Evolutionary conservation across 2,888 invertebrate genomes (phyloP), one percentile per base, ranked within the genome.

Genomic region (Orthonychiurus folsomi): DNA sequence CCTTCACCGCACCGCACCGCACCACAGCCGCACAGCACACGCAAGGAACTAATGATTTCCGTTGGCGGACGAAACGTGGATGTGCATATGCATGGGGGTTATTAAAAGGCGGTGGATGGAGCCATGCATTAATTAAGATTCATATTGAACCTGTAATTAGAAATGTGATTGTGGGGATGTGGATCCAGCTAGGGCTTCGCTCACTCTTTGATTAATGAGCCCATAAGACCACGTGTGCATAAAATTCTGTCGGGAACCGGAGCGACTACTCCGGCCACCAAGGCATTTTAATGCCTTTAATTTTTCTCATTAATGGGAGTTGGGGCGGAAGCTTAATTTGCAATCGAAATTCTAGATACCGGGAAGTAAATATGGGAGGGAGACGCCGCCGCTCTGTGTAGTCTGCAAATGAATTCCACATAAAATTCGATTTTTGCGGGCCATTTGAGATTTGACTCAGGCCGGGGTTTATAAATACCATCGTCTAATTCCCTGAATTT

Each of bases 71-170:
- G n/a, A n/a, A n/a, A n/a, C n/a, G n/a, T n/a, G n/a, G n/a, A n/a
- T n/a, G n/a, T n/a, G n/a, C n/a, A n/a, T n/a, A n/a, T n/a, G n/a
- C n/a, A n/a, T n/a, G n/a, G n/a, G n/a, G n/a, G n/a, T n/a, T n/a
- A n/a, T n/a, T n/a, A n/a, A n/a, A n/a, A n/a, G n/a, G n/a, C n/a
- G n/a, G n/a, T n/a, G n/a, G n/a, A n/a, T n/a, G n/a, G n/a, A n/a
- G n/a, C n/a, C n/a, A n/a, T n/a, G n/a, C n/a, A 37, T 15, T 37
- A 37, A 37, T 37, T 37, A 37, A 37, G 15, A 37, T 5, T 9
- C 37, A 37, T 37, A n/a, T n/a, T n/a, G n/a, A n/a, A n/a, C n/a
- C n/a, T 37, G 37, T 37, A 37, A 37, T 37, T 37, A 37, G 37
- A 37, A 37, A 37, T 15, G 5, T 15, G 37, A 9, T 37, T 15